Conservation (phyloP, 1,140 invertebrate species). For the Nebria ingens region DNA sequence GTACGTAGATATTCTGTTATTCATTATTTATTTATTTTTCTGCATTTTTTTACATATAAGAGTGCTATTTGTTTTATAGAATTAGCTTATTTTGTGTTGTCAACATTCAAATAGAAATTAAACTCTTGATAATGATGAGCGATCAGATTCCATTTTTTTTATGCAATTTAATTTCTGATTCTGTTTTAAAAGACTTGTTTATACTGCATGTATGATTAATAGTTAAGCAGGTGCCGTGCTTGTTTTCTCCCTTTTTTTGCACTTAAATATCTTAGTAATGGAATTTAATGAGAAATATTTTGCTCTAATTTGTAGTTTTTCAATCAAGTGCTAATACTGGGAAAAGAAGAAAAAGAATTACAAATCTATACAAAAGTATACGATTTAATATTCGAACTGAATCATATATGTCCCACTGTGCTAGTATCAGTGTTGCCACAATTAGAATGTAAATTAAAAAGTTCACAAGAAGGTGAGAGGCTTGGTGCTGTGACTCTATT, state of each 20-base stretch:
- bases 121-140: too few species aligned
- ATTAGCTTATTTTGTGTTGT: too few species aligned
- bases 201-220: too few species aligned
- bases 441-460: conserved; percentile 86
- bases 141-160: too few species aligned
- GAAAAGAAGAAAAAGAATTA: conserved; percentile 75
- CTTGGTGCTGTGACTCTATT: conserved; percentile 81
- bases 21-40: background rate
- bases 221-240: too few species aligned
- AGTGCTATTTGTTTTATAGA: too few species aligned
- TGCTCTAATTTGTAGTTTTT: conserved; percentile 72
- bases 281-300: conserved; percentile 18
- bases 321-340: conserved; percentile 86
- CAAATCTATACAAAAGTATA: conserved; percentile 80
- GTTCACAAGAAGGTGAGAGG: conserved; percentile 74
- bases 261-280: too few species aligned
- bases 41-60: too few species aligned
- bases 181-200: too few species aligned
- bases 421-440: conserved; percentile 84
- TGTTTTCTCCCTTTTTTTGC: too few species aligned
- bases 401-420: conserved; percentile 85
- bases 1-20: conserved; percentile 43
- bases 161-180: too few species aligned
- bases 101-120: too few species aligned
- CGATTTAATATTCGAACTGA: conserved; percentile 93